Percentiles rank a stretch among this genome's conserved stretches.
Conservation (phyloP, 2,888 invertebrate genomes). For the Calameuta pallipes region DNA sequence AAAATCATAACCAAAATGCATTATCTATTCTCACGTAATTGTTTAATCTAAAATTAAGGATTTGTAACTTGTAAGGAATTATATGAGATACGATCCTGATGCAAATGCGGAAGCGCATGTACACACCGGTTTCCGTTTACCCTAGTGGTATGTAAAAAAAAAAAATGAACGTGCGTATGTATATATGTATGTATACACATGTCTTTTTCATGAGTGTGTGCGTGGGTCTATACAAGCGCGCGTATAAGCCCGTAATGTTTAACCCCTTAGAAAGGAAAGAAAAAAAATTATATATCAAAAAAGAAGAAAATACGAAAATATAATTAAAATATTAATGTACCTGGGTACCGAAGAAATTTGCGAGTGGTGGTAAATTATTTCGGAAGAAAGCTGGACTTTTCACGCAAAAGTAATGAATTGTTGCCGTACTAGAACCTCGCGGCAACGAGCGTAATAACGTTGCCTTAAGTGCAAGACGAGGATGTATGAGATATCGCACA, state of each 20-base stretch:
- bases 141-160: not conserved
- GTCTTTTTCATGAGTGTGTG: conserved; percentile 17
- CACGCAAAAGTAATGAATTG: not conserved
- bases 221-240: not conserved
- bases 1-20: conserved; percentile 37
- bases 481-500: conserved; percentile 36
- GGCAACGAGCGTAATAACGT: conserved; percentile 31
- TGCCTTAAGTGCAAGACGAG: conserved; percentile 35
- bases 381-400: not conserved
- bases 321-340: conserved; percentile 60
- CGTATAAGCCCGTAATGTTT: not conserved
- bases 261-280: conserved; percentile 3
- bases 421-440: not conserved
- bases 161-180: conserved; percentile 18
- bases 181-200: conserved; percentile 29
- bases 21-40: conserved; percentile 42
- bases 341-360: conserved; percentile 37
- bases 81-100: conserved; percentile 17
- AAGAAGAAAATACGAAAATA: conserved; percentile 46
- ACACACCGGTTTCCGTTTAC: conserved; percentile 2
- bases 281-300: conserved; percentile 36
- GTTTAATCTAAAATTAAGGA: conserved; percentile 41
- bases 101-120: not conserved
- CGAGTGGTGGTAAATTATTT: conserved; percentile 12
- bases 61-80: conserved; percentile 42